A percentile compares a stretch with the other conserved stretches of the same genome.
Conservation (phyloP, 1,140 invertebrate species). For the Berghia stephanieae region DNA sequence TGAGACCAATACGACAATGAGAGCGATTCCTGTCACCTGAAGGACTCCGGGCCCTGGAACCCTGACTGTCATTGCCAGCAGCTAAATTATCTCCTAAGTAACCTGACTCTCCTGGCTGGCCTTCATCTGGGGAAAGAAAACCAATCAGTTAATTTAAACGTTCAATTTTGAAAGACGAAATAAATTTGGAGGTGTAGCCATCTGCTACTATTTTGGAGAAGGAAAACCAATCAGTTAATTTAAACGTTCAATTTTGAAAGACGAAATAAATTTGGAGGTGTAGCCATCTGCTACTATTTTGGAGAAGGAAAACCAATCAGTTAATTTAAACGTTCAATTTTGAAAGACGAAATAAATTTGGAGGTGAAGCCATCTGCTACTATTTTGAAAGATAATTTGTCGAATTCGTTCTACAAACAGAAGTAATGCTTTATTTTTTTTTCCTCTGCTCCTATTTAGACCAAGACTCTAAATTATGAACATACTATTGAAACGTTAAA, state of each 20-base stretch:
- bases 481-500: too few species aligned
- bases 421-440: too few species aligned
- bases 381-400: too few species aligned
- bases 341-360: too few species aligned
- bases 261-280: too few species aligned
- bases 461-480: too few species aligned
- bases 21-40: slow-evolving; percentile 49
- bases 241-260: not conserved
- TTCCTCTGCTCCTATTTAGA: too few species aligned
- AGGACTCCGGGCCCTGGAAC: slow-evolving; percentile 49
- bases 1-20: slow-evolving; percentile 44
- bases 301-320: not conserved
- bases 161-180: too few species aligned
- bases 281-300: too few species aligned
- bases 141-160: not conserved
- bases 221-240: not conserved
- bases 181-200: too few species aligned
- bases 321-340: not conserved
- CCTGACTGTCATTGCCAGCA: slow-evolving; percentile 44
- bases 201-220: not conserved
- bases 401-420: too few species aligned
- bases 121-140: slow-evolving; percentile 19
- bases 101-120: not conserved
- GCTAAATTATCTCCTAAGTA: not conserved
- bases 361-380: too few species aligned